These are phyloP conservation scores for Piliocolobus tephrosceles DNA, from an alignment of 2,113 vertebrate genomes.

Conservation along the genomic window DNA sequence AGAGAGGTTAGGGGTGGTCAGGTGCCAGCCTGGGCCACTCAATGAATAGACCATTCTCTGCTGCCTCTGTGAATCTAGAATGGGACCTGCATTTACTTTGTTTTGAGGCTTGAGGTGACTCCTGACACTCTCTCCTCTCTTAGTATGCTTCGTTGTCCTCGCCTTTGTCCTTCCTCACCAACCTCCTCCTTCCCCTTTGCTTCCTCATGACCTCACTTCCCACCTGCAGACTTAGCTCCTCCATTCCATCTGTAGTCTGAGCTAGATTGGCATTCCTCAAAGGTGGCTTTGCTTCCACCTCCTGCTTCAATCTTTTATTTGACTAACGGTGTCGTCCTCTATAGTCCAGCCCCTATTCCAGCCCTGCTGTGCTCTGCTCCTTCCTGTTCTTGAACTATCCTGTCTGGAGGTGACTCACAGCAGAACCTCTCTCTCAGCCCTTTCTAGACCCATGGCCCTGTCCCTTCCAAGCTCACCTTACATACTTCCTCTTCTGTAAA, in stretches of 20 bases:
- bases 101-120: neutral
- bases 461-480: neutral
- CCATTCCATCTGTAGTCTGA: neutral
- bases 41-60: neutral
- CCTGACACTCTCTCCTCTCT: neutral
- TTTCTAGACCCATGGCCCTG: neutral
- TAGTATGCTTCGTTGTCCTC: neutral
- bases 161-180: neutral
- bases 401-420: too few relatives aligned
- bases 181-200: neutral
- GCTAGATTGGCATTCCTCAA: neutral
- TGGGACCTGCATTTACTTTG: neutral
- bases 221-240: neutral
- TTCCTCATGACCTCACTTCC: neutral
- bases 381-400: neutral
- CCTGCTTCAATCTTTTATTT: neutral
- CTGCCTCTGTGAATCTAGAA: neutral
- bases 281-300: neutral
- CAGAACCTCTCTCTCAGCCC: neutral
- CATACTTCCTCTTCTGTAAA: neutral
- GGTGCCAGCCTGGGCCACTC: neutral
- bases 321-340: neutral
- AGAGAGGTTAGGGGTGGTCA: neutral
- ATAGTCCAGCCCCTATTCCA: neutral
- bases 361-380: neutral